Conservation (phyloP, 2,888 invertebrate genomes). For the Hirtodrosophila trivittata region DNA sequence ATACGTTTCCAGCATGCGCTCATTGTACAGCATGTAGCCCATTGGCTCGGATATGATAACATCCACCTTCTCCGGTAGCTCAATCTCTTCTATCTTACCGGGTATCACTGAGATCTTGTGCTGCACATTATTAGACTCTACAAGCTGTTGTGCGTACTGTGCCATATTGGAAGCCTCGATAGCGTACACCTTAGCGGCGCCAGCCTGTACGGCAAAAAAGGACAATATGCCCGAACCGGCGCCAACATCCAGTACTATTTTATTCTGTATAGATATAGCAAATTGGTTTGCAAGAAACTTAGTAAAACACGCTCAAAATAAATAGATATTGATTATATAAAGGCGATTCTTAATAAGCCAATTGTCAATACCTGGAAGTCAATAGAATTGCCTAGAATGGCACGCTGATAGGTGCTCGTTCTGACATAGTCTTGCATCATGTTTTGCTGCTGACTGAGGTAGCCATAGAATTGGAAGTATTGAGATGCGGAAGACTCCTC, state of each 20-base stretch:
- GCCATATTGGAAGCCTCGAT: constrained; percentile 99
- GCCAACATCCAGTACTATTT: constrained; percentile 98
- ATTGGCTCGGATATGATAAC: constrained; percentile 99
- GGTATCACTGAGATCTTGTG: constrained; percentile 96
- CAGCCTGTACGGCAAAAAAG: constrained; percentile 99
- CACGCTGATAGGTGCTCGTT: constrained; percentile 98
- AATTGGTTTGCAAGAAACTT: too few relatives aligned
- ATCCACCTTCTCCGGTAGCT: constrained; percentile 97
- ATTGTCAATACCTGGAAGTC: constrained; percentile 91
- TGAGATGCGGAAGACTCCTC: constrained; percentile 99
- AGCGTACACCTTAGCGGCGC: constrained; percentile 97
- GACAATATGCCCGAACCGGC: constrained; percentile 99
- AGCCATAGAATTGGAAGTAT: constrained; percentile 99
- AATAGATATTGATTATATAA: too few relatives aligned
- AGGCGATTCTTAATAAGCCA: too few relatives aligned
- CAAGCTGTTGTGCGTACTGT: constrained; percentile 95
- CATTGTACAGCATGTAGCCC: constrained; percentile 99
- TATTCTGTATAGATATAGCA: constrained; percentile 85
- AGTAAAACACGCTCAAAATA: not conserved
- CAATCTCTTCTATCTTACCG: constrained; percentile 99
- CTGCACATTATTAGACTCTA: constrained; percentile 93
- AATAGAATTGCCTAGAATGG: constrained; percentile 95
- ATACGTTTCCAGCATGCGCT: constrained; percentile 99
- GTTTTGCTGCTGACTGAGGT: constrained; percentile 99
- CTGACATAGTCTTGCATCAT: constrained; percentile 99